Evolutionary conservation across 2,888 invertebrate genomes (phyloP), one percentile per base, ranked within the genome.

Genomic region (Alitta virens): DNA sequence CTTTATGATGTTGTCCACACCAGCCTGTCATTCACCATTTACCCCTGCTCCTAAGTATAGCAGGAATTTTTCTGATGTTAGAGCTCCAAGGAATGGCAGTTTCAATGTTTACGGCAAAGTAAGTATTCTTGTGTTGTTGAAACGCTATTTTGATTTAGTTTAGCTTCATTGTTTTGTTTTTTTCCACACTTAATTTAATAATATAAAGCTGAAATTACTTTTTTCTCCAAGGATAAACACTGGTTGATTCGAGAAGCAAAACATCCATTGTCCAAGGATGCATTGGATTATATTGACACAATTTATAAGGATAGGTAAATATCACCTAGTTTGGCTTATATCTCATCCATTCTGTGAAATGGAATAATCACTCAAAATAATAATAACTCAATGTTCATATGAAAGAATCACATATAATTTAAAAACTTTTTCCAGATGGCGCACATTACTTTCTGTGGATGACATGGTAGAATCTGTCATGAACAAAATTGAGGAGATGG

Each of bases 11-110:
- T 74, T 94, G n/a, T 87, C 93, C 0, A 89, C 92, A 0, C 94
- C 94, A 26, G 91, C 94, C 0, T 89, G 91, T 1, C 95, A 95
- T 82, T 88, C 88, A 51, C 94, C 95, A 0, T 93, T 90, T 78
- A 91, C 88, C 0, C 89, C 94, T 2, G 92, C 92, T 1, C 85
- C 86, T 0, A 85, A 92, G 43, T 91, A 94, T 78, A 78, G 81
- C 40, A 85, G 86, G 56, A 78, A 74, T 2, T 94, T 87, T 81
- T 81, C 84, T 1, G 85, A 86, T 54, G 79, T 86, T 1, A 86
- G 84, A 46, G 91, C 83, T 25, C 85, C 88, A 1, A 85, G 87
- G 63, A 88, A 88, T 56, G 89, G 89, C 2, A 90, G 84, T 74
- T 87, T 85, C 71, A 86, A 87, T 69, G 72, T 73, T 27, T 74